phyloP scores from a whole-genome alignment of 2,113 vertebrate genomes.

The Catagonus wagneri region DNA sequence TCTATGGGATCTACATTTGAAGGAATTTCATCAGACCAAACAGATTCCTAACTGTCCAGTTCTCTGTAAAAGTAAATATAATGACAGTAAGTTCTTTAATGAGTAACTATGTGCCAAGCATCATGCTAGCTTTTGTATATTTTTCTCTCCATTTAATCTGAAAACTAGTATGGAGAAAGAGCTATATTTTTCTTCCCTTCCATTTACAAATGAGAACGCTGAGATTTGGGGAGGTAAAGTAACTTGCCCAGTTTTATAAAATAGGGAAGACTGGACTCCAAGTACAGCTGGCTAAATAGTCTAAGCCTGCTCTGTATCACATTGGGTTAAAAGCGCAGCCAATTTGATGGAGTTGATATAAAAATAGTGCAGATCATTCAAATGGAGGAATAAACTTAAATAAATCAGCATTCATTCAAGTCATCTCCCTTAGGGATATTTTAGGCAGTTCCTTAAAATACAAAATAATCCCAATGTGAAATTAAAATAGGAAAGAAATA shows the following conservation, averaged over 20 bases:
- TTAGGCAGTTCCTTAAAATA: slow-evolving; percentile 18
- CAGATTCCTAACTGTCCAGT: background rate
- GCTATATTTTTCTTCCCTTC: background rate
- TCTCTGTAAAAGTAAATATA: background rate
- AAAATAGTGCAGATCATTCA: slow-evolving; percentile 14
- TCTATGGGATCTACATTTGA: background rate
- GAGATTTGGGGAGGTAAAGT: background rate
- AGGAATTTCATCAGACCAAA: background rate
- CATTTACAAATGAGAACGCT: background rate
- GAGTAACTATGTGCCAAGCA: background rate
- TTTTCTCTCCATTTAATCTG: background rate
- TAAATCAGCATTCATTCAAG: background rate
- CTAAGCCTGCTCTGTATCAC: background rate
- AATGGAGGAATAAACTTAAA: background rate
- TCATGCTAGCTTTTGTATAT: background rate
- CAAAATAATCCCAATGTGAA: background rate
- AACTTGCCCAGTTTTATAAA: slow-evolving; percentile 1
- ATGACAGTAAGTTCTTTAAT: background rate
- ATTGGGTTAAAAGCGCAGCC: background rate
- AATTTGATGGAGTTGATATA: slow-evolving; percentile 2
- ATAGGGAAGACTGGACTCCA: background rate
- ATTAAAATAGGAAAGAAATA: slow-evolving; percentile 30
- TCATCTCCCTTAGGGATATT: background rate
- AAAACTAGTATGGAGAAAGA: background rate
- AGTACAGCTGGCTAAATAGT: background rate